Base-by-base conservation (phyloP, 2,113 vertebrate species). In the Melanerpes formicivorus region DNA sequence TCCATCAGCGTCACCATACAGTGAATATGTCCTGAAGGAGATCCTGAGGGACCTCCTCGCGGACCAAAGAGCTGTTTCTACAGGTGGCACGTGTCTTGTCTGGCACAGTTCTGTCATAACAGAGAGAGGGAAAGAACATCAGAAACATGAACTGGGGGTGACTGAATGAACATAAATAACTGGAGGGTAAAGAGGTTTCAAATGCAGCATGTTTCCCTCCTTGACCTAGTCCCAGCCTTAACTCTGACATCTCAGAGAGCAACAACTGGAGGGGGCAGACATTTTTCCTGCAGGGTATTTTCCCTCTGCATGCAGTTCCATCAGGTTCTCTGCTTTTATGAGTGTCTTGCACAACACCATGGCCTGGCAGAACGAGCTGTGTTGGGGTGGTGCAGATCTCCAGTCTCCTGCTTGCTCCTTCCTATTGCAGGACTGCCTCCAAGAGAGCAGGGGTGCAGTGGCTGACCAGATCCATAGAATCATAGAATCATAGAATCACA, bases 161-260 rank as follows among this genome's bases (percentile, higher is more conserved):
- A 77, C 54, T 82, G 84, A 77, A 15, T 44, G 69, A 89, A 79
- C 54, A 80, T 59, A 93, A 93, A 77, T 74, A 86, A 90, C 88
- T 84, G 58, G 59, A 95, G 48, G 65, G 73, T 64, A 75, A 79
- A 91, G 65, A 71, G 17, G 10, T 80, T 84, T 93, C 94, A 88
- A 91, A 67, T 58, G 32, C 58, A 86, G 16, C n/a, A 86, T 5
- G 17, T 91, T 90, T 95, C 65, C 23, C 22, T 87, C 56, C 65
- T 80, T 88, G 80, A 86, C 65, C 56, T 66, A 76, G 48, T 81
- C 64, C 76, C 21, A 86, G 60, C 17, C 66, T 93, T 93, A 91
- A 95, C 84, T 88, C 25, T 15, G 75, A 64, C 40, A 80, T 73
- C 88, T 88, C 34, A n/a, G 40, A 76, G 54, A n/a, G 44, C 80